Conservation (phyloP, 1,140 invertebrate genomes). For the Leptonema lineaticorne region DNA sequence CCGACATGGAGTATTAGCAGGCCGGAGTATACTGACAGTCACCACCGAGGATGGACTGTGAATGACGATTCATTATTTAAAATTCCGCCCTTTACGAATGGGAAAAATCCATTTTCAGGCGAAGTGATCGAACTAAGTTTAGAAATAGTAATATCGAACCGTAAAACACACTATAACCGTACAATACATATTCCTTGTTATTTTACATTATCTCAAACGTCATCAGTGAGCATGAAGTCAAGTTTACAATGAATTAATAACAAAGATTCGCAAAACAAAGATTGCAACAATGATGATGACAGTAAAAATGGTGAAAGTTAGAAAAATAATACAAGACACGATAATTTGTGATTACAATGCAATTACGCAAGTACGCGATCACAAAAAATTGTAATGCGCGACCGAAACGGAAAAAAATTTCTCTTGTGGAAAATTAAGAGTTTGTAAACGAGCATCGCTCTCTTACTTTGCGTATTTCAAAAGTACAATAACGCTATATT, state of each 20-base stretch:
- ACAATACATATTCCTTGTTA: too few species aligned
- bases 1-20: slow-evolving; percentile 5
- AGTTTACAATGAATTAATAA: too few species aligned
- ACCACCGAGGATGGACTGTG: background rate
- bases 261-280: too few species aligned
- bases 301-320: background rate
- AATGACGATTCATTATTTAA: slow-evolving; percentile 23
- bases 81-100: background rate
- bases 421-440: background rate
- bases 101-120: background rate
- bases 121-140: too few species aligned
- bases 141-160: too few species aligned
- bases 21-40: slow-evolving; percentile 5
- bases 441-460: background rate
- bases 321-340: background rate
- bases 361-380: background rate
- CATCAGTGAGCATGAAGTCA: too few species aligned
- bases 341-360: background rate
- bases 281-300: too few species aligned
- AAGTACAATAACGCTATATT: background rate
- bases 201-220: too few species aligned
- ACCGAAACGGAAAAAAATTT: background rate
- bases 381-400: background rate
- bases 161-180: too few species aligned
- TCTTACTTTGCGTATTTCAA: background rate